Evolutionary conservation across 2,888 invertebrate genomes (phyloP).

Genomic region (Linhomoeus sp.): DNA sequence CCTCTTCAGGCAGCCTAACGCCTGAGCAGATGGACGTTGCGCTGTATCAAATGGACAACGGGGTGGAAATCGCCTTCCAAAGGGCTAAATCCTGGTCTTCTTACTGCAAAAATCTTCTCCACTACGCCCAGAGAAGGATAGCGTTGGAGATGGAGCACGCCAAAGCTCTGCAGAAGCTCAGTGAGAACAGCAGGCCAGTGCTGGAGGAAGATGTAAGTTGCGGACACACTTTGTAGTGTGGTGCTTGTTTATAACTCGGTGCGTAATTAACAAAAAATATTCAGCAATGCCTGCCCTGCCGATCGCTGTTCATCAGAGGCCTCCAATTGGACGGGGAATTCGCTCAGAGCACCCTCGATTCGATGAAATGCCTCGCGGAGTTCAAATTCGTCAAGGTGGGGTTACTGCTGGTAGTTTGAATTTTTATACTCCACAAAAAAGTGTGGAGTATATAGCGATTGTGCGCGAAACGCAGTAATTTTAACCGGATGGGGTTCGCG

Average conservation of each 20-base stretch:
- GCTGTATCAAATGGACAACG: conserved; percentile 24
- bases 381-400: conserved; percentile 35
- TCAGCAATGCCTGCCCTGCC: background rate
- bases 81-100: conserved; percentile 37
- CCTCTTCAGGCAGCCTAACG: too few species aligned
- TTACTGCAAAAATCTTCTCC: conserved; percentile 38
- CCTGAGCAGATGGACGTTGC: too few species aligned
- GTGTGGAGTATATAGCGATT: too few species aligned
- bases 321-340: conserved; percentile 35
- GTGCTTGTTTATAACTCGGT: background rate
- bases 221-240: too few species aligned
- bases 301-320: conserved; percentile 33
- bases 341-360: conserved; percentile 30
- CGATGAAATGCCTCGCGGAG: conserved; percentile 32
- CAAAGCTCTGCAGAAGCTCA: conserved; percentile 34
- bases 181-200: conserved; percentile 29
- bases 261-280: background rate
- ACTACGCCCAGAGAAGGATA: conserved; percentile 36
- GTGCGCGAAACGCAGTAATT: too few species aligned
- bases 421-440: too few species aligned
- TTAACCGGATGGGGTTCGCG: too few species aligned
- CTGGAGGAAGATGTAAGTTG: conserved; percentile 36
- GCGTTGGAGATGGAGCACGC: conserved; percentile 36
- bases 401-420: too few species aligned
- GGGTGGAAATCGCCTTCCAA: conserved; percentile 34